phyloP scores from a whole-genome alignment of 2,797 vertebrate species.

The Mus minutoides region DNA sequence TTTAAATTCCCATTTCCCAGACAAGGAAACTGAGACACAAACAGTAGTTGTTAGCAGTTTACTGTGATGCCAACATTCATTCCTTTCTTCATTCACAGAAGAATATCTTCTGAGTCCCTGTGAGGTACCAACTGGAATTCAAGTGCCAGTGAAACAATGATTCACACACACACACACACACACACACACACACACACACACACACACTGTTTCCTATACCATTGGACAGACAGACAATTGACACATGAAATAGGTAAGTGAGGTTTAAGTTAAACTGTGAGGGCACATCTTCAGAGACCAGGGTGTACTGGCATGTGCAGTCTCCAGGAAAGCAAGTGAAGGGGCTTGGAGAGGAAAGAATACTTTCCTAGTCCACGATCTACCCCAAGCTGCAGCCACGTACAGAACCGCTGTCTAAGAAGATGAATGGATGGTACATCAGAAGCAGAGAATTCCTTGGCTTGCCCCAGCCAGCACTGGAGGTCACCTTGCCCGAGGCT shows the following conservation, averaged over 20 bases:
- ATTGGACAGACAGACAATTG: too few species aligned
- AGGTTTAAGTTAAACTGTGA: too few species aligned
- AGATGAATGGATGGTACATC: conserved; percentile 14
- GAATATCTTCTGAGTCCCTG: too few species aligned
- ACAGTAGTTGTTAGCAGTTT: not conserved
- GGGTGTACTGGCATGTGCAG: not conserved
- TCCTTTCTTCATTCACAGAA: not conserved
- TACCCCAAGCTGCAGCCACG: not conserved
- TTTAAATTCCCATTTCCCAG: not conserved
- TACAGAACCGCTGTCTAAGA: not conserved
- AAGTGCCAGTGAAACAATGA: not conserved
- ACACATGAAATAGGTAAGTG: not conserved
- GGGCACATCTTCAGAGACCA: not conserved
- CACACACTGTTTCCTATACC: not conserved
- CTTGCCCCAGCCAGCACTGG: not conserved
- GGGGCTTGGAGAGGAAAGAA: not conserved
- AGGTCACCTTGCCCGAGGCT: conserved; percentile 59
- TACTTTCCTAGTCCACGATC: not conserved
- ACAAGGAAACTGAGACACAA: not conserved
- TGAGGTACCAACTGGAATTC: not conserved
- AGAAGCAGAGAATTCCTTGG: conserved; percentile 13
- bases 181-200: not conserved
- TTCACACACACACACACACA: not conserved
- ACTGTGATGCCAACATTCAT: not conserved
- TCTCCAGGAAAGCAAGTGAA: not conserved